Evolutionary conservation across 2,888 invertebrate species (phyloP), one percentile per base, ranked within the genome.

Genomic region (Poecilus cupreus): DNA sequence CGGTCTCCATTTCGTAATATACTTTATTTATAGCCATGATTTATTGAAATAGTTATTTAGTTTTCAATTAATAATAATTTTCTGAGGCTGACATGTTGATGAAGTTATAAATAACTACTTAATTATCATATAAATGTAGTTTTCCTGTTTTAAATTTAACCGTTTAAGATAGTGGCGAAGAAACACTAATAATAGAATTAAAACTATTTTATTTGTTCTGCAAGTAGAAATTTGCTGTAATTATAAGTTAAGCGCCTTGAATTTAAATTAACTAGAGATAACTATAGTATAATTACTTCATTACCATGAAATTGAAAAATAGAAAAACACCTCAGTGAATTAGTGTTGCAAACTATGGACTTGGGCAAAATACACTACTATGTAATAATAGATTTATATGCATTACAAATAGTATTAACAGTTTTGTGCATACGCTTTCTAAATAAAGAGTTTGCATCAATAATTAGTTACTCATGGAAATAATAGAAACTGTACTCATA

Each of bases 211-310:
- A 60, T 24, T 60, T 24, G 11, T 13, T 26, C n/a, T 54, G 22
- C 20, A 54, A 22, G 54, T 54, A 54, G 54, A 54, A 43, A 54
- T 22, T 60, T 26, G 60, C 26, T 26, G 60, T 26, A 60, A 60
- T 60, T 60, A 26, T n/a, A 26, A 60, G 60, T 13, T 60, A 60
- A 60, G 26, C 60, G 60, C 26, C 60, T 60, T 60, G 60, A 60
- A 60, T 57, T 57, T 60, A 60, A 60, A 60, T 60, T 60, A 26
- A 26, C 5, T 22, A 13, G 24, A 24, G 26, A 10, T 24, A 60
- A 60, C 60, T 60, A 60, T 60, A 60, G 60, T 26, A 26, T 60
- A 60, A 60, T 60, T 60, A 60, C 26, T 60, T 60, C 54, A 54
- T 54, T 54, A 54, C 54, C 18, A 20, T 8, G 6, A 54, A 54